Base-by-base conservation (phyloP, 2,113 vertebrate species). In the Pavo muticus region DNA sequence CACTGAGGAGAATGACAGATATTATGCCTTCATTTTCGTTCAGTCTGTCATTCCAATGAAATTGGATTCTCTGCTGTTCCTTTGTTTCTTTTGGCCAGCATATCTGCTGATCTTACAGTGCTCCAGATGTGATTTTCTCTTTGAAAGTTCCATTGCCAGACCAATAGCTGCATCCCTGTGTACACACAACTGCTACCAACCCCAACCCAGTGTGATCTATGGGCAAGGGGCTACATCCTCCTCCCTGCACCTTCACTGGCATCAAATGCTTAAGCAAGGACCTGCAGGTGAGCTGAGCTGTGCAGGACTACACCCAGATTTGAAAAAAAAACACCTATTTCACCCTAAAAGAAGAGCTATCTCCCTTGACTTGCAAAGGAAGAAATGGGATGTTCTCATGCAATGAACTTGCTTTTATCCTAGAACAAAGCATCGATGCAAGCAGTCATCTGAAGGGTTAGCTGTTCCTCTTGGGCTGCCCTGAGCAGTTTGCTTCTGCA, bases 131-230 rank as follows among this genome's bases (percentile, higher is more conserved):
- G 14, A 73, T 45, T 78, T 78, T 73, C 67, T 57, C 24, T 69
- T 48, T 63, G 21, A 27, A 69, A 78, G 40, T 64, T 67, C 65
- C 54, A 50, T 40, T 87, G 48, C 19, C 29, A 32, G 47, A 67
- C 42, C 3, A 0, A 44, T 35, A 45, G 39, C 63, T 52, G 35
- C 16, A 12, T 50, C 48, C 24, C 18, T 76, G 32, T n/a, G 57
- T 64, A 40, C 71, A 67, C 9, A 16, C 30, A 44, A 18, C 37
- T 63, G 32, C 59, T 30, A 61, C 45, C 30, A 54, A 4, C 16
- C 35, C 52, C 30, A 52, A 4, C 14, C 47, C 77, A 23, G 32
- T 1, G 1, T 1, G 1, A 23, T 3, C 10, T 50, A 23, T 3
- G 27, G 29, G 54, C 3, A 4, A 69, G 16, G 44, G 42, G 23